Base-by-base conservation (phyloP, 2,888 invertebrate species). In the Stegana nigrithorax region DNA sequence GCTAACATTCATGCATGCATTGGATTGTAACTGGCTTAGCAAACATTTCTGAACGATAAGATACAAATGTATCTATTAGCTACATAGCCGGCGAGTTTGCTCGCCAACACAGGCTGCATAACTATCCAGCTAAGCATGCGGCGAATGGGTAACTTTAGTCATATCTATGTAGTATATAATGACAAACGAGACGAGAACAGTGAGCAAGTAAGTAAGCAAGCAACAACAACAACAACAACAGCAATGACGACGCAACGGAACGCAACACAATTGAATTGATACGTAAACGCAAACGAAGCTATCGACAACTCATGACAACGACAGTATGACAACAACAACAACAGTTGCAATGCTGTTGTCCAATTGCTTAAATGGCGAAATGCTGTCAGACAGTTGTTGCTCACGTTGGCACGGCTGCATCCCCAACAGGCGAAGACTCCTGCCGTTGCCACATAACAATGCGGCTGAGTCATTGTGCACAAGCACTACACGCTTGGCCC, bases 371-470 rank as follows among this genome's bases (percentile, higher is more conserved):
- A 7, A 29, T 77, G 78, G 80, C 78, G 68, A 80, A 77, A 80
- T 73, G 78, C 66, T 80, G 77, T 77, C 80, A 73, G 73, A 71
- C 78, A 78, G 72, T 77, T 72, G 62, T 67, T 65, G 64, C 29
- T 56, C 10, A 62, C 17, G 60, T 25, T n/a, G n/a, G 59, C 56
- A 27, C 39, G 44, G 17, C 59, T 36, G 14, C 26, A 51, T 14
- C 6, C 47, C 47, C 39, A 39, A 23, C n/a, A 19, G 6, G n/a
- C 53, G 23, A 55, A 21, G 53, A 55, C 21, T 12, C 36, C 21
- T 4, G 32, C 19, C 32, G 10, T 53, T 53, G 19, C 5, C 10
- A 17, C 21, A n/a, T n/a, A n/a, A n/a, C n/a, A n/a, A n/a, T n/a
- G n/a, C n/a, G n/a, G n/a, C n/a, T n/a, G n/a, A n/a, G n/a, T n/a